Percentiles rank a stretch among this genome's conserved stretches.
Evolutionary conservation across 2,113 vertebrate species (phyloP).

Genomic region (Pterocles orientalis): DNA sequence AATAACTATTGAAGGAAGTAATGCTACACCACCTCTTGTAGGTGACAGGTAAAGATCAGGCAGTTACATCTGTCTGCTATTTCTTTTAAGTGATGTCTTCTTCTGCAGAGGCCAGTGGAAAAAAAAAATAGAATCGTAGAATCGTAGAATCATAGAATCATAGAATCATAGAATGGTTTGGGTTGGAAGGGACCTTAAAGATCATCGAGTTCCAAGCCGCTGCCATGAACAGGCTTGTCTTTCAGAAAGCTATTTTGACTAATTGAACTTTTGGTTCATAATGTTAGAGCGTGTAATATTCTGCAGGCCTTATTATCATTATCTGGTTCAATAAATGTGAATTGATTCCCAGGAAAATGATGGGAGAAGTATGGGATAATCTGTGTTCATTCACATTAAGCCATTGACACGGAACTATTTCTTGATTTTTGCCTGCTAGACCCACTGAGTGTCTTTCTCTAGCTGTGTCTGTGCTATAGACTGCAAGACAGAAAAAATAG

Average conservation of each 20-base stretch:
- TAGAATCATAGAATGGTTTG: no score
- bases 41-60: neutral
- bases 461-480: rapidly evolving
- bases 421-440: neutral
- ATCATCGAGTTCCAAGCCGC: no score
- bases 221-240: neutral
- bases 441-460: neutral
- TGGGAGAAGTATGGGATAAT: neutral
- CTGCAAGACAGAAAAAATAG: neutral
- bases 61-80: neutral
- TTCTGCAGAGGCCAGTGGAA: neutral
- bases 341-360: neutral
- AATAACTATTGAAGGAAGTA: neutral
- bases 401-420: neutral
- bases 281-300: neutral
- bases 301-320: neutral
- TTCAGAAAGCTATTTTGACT: neutral
- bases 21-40: neutral
- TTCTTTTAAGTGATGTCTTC: neutral
- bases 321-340: neutral
- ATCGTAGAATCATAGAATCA: no score
- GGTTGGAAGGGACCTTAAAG: no score
- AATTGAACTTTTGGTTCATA: neutral
- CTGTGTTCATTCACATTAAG: neutral
- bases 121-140: no score